phyloP scores from a whole-genome alignment of 2,888 invertebrate genomes.

The Amblyteles armatorius region DNA sequence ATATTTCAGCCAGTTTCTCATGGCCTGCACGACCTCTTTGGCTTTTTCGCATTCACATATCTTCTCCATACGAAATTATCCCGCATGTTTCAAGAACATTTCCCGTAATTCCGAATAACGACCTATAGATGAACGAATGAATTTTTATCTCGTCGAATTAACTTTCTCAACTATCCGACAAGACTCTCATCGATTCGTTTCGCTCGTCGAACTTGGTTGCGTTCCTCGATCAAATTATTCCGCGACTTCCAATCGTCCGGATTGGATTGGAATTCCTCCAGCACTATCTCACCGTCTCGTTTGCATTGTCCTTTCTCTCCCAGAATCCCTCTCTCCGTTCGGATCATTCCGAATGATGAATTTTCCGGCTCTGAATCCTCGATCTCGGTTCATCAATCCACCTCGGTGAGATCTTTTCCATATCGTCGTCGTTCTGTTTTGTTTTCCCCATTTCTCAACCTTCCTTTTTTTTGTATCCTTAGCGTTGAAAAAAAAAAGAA shows the following conservation, averaged over 20 bases:
- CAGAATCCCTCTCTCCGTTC: background rate
- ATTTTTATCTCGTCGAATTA: slow-evolving; percentile 8
- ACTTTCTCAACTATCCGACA: background rate
- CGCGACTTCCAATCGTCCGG: slow-evolving; percentile 54
- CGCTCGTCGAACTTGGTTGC: slow-evolving; percentile 37
- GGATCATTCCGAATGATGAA: slow-evolving; percentile 22
- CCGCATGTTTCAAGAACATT: background rate
- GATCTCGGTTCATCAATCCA: slow-evolving; percentile 44
- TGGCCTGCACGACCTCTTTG: too few species aligned
- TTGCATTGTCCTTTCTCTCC: slow-evolving; percentile 39
- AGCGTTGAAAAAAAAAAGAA: background rate
- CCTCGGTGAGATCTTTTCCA: slow-evolving; percentile 36
- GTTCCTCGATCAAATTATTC: slow-evolving; percentile 38
- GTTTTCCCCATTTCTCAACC: slow-evolving; percentile 17
- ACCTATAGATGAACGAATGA: slow-evolving; percentile 4
- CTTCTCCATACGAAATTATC: background rate
- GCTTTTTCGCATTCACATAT: too few species aligned
- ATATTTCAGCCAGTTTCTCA: too few species aligned
- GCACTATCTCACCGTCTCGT: slow-evolving; percentile 49
- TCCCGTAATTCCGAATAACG: too few species aligned
- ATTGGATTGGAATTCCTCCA: slow-evolving; percentile 50
- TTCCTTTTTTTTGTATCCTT: slow-evolving; percentile 20
- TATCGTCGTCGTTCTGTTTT: slow-evolving; percentile 14
- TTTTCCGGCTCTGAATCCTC: slow-evolving; percentile 25
- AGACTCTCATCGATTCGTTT: background rate